Conservation (phyloP, 2,113 vertebrate genomes). For the Pseudorhombus dupliciocellatus region DNA sequence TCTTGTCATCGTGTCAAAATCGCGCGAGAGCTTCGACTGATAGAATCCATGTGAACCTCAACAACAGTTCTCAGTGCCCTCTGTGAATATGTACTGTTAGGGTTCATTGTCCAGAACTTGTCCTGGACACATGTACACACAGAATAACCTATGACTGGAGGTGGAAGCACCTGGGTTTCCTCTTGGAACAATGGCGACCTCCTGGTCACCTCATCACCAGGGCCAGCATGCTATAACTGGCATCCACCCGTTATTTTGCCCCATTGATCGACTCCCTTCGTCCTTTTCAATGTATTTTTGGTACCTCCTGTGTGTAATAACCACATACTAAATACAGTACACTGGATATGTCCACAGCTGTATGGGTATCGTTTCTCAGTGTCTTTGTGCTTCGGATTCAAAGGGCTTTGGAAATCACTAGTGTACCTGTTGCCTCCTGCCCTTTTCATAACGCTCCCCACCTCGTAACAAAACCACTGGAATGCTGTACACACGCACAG, state of each 20-base stretch:
- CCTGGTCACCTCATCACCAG: conserved; percentile 34
- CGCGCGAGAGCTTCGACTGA: too few relatives aligned
- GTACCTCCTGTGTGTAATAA: conserved; percentile 36
- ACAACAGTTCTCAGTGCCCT: background rate
- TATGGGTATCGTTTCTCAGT: background rate
- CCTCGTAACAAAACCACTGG: conserved; percentile 6
- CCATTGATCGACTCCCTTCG: conserved; percentile 36
- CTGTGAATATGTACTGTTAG: background rate
- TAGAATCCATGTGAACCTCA: background rate
- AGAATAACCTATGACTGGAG: background rate
- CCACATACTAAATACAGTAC: background rate
- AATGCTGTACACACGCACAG: background rate
- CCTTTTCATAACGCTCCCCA: background rate
- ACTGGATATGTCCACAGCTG: background rate
- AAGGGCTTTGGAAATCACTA: conserved; percentile 7
- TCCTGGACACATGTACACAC: background rate
- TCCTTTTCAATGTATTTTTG: conserved; percentile 40
- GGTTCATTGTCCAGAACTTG: background rate
- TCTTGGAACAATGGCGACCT: conserved; percentile 57
- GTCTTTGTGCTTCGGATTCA: background rate
- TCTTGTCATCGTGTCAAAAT: too few relatives aligned
- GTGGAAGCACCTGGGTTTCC: conserved; percentile 73
- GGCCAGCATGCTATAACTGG: conserved; percentile 20
- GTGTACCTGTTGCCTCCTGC: conserved; percentile 47
- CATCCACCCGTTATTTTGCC: conserved; percentile 22